Conservation (phyloP, 2,888 invertebrate species). For the Chymomyza amoena region DNA sequence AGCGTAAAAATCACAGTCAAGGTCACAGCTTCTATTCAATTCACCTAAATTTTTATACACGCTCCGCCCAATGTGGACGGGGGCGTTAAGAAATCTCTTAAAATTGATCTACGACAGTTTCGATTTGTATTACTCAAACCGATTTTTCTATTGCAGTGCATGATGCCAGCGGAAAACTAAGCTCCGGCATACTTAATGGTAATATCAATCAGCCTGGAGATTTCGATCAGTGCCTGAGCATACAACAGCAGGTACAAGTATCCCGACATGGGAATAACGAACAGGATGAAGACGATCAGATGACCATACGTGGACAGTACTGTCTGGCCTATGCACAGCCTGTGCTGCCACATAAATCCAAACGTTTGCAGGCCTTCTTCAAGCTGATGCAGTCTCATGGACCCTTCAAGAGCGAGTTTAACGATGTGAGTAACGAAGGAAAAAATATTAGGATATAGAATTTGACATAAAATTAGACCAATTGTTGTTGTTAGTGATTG, state of each 20-base stretch:
- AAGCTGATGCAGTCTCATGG: slow-evolving; percentile 82
- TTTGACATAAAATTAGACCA: too few species aligned
- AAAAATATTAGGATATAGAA: background rate
- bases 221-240: slow-evolving; percentile 78
- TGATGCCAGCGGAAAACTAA: slow-evolving; percentile 83
- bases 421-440: slow-evolving; percentile 82
- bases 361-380: slow-evolving; percentile 79
- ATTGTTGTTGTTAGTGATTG: too few species aligned
- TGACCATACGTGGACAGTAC: slow-evolving; percentile 80
- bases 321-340: slow-evolving; percentile 84
- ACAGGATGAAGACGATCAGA: slow-evolving; percentile 32
- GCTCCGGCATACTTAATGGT: slow-evolving; percentile 83
- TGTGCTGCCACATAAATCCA: slow-evolving; percentile 79
- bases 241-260: slow-evolving; percentile 44
- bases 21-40: slow-evolving; percentile 38
- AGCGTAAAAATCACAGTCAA: slow-evolving; percentile 62
- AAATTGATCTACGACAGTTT: background rate
- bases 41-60: background rate
- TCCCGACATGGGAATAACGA: background rate
- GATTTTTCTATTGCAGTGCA: slow-evolving; percentile 80
- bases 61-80: background rate
- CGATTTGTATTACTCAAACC: background rate
- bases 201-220: slow-evolving; percentile 84
- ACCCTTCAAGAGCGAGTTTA: slow-evolving; percentile 83
- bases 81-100: background rate